phyloP scores from a whole-genome alignment of 2,113 vertebrate species.

The Crocuta crocuta region DNA sequence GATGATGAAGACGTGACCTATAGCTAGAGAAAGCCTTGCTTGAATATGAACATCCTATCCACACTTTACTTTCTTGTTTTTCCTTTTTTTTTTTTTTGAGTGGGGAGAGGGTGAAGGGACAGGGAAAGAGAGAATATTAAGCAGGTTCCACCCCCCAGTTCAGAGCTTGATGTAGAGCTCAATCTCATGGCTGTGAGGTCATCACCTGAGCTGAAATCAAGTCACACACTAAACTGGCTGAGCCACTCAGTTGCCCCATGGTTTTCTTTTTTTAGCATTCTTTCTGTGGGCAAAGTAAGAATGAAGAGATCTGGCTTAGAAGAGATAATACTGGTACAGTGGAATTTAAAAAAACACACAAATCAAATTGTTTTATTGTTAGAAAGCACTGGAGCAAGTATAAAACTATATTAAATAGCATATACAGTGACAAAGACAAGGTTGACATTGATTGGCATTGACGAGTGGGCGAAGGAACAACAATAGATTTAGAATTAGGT shows the following conservation, averaged over 20 bases:
- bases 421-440: constrained; percentile 5
- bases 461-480: not conserved
- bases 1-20: not conserved
- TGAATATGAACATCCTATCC: not conserved
- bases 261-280: not conserved
- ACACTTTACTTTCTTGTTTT: not conserved
- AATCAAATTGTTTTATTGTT: constrained; percentile 24
- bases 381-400: constrained; percentile 15
- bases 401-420: constrained; percentile 35
- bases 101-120: too few relatives aligned
- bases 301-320: not conserved
- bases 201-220: too few relatives aligned
- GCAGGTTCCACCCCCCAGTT: too few relatives aligned
- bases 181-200: too few relatives aligned
- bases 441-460: constrained; percentile 22
- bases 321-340: not conserved
- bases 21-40: not conserved
- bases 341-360: not conserved
- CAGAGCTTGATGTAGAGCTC: too few relatives aligned
- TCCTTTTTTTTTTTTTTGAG: not conserved
- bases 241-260: too few relatives aligned
- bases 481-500: constrained; percentile 25
- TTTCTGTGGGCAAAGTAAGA: not conserved
- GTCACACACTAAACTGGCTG: too few relatives aligned
- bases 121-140: too few relatives aligned